These are phyloP conservation scores for Drosophila formosana DNA, from an alignment of 2,888 invertebrate species.

Conservation along the genomic window DNA sequence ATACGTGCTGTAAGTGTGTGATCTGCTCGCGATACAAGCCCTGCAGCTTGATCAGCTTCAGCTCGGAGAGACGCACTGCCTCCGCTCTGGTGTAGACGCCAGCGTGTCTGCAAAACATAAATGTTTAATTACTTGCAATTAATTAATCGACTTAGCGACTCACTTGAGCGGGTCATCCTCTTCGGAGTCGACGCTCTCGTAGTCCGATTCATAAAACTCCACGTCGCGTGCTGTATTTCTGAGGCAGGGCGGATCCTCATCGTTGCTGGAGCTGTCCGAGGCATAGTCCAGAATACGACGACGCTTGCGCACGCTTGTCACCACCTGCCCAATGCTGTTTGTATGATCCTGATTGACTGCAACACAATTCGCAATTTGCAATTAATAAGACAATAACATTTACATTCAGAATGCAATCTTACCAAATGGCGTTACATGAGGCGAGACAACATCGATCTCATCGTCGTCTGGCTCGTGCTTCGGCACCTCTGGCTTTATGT, in stretches of 20 bases:
- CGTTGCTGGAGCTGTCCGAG: constrained; percentile 89
- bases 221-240: constrained; percentile 88
- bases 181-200: constrained; percentile 91
- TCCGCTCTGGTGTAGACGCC: constrained; percentile 96
- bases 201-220: constrained; percentile 90
- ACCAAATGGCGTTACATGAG: constrained; percentile 88
- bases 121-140: background rate
- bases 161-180: constrained; percentile 91
- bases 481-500: constrained; percentile 69
- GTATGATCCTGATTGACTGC: constrained; percentile 82
- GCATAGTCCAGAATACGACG: constrained; percentile 89
- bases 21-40: constrained; percentile 93
- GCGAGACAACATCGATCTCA: constrained; percentile 86
- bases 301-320: constrained; percentile 86
- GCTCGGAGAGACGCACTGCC: constrained; percentile 91
- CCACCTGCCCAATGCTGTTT: constrained; percentile 86
- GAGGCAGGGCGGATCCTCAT: constrained; percentile 88
- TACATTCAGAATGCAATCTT: constrained; percentile 41
- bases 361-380: background rate
- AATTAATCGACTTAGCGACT: background rate
- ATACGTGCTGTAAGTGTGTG: constrained; percentile 89
- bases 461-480: constrained; percentile 83
- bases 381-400: background rate
- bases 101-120: constrained; percentile 89
- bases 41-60: constrained; percentile 91